phyloP scores from a whole-genome alignment of 2,113 vertebrate species.

The Mesembrinibis cayennensis region DNA sequence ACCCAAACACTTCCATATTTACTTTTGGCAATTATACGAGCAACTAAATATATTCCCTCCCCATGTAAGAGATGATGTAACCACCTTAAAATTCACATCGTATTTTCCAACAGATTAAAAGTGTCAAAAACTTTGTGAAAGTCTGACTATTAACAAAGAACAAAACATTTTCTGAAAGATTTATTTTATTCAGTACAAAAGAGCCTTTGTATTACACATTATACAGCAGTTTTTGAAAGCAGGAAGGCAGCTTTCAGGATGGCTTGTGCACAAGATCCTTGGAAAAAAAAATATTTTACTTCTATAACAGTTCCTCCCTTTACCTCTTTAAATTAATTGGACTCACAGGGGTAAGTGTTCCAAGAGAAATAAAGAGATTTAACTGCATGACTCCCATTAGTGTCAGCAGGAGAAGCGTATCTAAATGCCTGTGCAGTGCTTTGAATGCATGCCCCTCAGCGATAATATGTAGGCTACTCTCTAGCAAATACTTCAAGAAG shows the following conservation, averaged over 20 bases:
- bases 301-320: background rate
- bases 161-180: conserved; percentile 3
- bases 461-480: background rate
- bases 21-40: background rate
- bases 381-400: conserved; percentile 60
- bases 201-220: background rate
- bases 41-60: background rate
- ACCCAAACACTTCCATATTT: background rate
- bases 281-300: background rate
- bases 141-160: background rate
- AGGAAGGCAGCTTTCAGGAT: background rate
- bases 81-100: background rate
- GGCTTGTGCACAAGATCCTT: background rate
- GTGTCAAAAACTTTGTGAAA: background rate
- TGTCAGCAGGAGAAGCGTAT: conserved; percentile 34
- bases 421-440: conserved; percentile 11
- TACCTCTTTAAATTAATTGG: conserved; percentile 48
- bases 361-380: conserved; percentile 46
- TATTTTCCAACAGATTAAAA: background rate
- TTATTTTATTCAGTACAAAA: conserved; percentile 18
- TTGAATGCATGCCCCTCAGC: background rate
- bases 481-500: background rate
- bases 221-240: background rate
- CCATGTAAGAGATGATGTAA: background rate
- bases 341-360: conserved; percentile 6